Evolutionary conservation across 2,888 invertebrate genomes (phyloP), one percentile per base, ranked within the genome.

Genomic region (Ormia ochracea): DNA sequence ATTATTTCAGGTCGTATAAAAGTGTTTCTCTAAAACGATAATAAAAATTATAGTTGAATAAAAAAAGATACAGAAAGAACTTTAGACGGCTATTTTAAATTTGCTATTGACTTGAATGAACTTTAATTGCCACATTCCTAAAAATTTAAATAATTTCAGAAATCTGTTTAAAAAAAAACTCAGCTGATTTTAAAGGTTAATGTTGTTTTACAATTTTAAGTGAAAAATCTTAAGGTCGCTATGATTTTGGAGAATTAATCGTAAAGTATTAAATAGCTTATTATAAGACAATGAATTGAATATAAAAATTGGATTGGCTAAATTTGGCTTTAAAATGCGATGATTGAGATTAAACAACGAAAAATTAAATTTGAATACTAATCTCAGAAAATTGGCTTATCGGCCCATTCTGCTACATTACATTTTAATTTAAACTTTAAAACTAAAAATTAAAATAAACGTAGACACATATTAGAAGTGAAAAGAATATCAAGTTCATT

Each of bases 81-180:
- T 76, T 76, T 76, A 63, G 36, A 63, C 63, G 38, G 31, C n/a
- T n/a, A n/a, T 68, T 75, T 41, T 19, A 31, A 45, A 54, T 63
- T n/a, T 56, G 26, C 36, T 63, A 52, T 70, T 70, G 56, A 48
- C 23, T 69, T 56, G 48, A 76, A 56, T 41, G 56, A 26, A 41
- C 56, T 56, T 63, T 76, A 70, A 70, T 76, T 76, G 63, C 45
- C 19, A 38, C 31, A 54, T 56, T 33, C 56, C 61, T 56, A 48
- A 54, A 69, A 54, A 45, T 6, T 12, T 0, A 19, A 54, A 38
- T 14, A 59, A 17, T 65, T 50, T 23, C 6, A 33, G 2, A 6
- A 28, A 28, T 4, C n/a, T n/a, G n/a, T n/a, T n/a, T 38, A 19
- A 23, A 66, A 50, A 36, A 56, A 56, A 45, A 28, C 17, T 48